A percentile compares a stretch with the other conserved stretches of the same genome.
phyloP scores from a whole-genome alignment of 1,140 invertebrate genomes.

The Megalonaias nervosa region DNA sequence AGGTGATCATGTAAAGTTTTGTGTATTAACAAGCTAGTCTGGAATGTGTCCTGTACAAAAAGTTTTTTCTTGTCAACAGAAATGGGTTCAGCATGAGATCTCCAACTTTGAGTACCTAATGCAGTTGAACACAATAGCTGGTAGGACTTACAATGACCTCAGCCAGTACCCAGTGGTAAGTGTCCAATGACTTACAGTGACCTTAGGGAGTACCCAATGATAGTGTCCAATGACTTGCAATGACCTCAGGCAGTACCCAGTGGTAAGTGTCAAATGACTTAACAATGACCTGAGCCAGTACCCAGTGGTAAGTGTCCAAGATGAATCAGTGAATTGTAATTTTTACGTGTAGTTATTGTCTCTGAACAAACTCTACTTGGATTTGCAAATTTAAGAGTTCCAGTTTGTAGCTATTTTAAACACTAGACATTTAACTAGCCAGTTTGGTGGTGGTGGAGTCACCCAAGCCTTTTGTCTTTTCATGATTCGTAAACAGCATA shows the following conservation, averaged over 20 bases:
- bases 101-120: slow-evolving; percentile 82
- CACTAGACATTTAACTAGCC: too few relatives aligned
- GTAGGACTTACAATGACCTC: slow-evolving; percentile 73
- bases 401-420: too few relatives aligned
- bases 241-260: background rate
- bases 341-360: too few relatives aligned
- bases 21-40: background rate
- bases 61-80: slow-evolving; percentile 63
- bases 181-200: slow-evolving; percentile 1
- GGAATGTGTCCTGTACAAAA: background rate
- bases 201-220: background rate
- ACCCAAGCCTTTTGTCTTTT: too few relatives aligned
- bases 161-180: slow-evolving; percentile 74
- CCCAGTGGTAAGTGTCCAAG: slow-evolving; percentile 68
- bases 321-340: background rate
- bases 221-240: background rate
- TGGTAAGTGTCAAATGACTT: background rate
- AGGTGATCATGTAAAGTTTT: too few relatives aligned
- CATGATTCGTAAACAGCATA: too few relatives aligned
- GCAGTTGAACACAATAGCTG: slow-evolving; percentile 75
- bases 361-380: too few relatives aligned
- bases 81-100: slow-evolving; percentile 80
- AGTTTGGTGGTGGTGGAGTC: too few relatives aligned
- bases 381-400: too few relatives aligned
- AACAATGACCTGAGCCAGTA: slow-evolving; percentile 68